Evolutionary conservation across 2,113 vertebrate species (phyloP), one percentile per base, ranked within the genome.

Genomic region (Phylloscopus trochiloides): DNA sequence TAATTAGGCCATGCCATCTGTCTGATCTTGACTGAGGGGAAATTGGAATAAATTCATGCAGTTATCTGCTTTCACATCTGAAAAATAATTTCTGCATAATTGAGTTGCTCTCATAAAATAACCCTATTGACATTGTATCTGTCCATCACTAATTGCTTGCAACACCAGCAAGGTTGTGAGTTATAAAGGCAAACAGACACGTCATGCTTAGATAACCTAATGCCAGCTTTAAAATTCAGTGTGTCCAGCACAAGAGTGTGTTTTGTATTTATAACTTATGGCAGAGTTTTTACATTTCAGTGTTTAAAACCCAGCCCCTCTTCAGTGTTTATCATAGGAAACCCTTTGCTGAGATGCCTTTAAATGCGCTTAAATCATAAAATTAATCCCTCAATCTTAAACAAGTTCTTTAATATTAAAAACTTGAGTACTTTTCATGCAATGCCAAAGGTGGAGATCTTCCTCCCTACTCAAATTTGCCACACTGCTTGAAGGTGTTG

Each of bases 1-100:
- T 94, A 96, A 94, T 95, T 94, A 96, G 79, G 38, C 87, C 15
- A 16, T 82, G 81, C 90, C 85, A 90, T 96, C 92, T 94, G 83
- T 93, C 92, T 94, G 61, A 65, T 92, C 88, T 70, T 74, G 73
- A 80, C 63, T 74, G 88, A 92, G 67, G 72, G 61, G 48, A 81
- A 92, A 77, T 67, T 92, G 79, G 68, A 95, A 78, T 78, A 91
- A 96, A 95, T 92, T 86, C 55, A 78, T 95, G 75, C 75, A 92
- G 86, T 92, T 91, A 83, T 7, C 88, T 96, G 66, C 67, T 88
- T 91, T 93, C 54, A 62, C 12, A 82, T 93, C 90, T 95, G 82
- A 94, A 91, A 92, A 94, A 82, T 93, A 89, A 93, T 80, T 96
- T 83, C 63, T 86, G 59, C 25, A 36, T 88, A 95, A 94, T 96